Percentiles rank a stretch among this genome's conserved stretches.
Evolutionary conservation across 2,113 vertebrate genomes (phyloP).

Genomic region (cat (Felis catus)): DNA sequence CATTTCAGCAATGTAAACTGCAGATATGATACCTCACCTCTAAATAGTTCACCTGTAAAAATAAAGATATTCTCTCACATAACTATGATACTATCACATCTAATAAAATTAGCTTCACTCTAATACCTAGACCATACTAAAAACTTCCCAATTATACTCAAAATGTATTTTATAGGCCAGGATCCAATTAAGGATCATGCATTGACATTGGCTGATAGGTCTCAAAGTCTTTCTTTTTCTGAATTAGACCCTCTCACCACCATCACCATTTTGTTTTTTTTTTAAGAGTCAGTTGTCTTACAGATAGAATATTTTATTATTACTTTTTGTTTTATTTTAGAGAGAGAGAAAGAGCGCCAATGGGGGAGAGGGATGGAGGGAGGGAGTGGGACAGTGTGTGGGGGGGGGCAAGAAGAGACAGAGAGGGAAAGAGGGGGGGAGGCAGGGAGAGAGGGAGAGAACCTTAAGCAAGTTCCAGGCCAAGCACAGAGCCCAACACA

Average conservation of each 20-base stretch:
- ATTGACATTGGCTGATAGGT: neutral
- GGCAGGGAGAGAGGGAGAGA: too few species aligned
- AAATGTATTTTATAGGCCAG: constrained; percentile 8
- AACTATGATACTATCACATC: neutral
- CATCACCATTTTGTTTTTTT: neutral
- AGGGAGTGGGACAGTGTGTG: too few species aligned
- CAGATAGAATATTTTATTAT: neutral
- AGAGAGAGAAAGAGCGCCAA: too few species aligned
- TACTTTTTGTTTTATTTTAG: too few species aligned
- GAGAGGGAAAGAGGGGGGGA: too few species aligned
- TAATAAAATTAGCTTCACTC: constrained; percentile 16
- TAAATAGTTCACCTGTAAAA: constrained; percentile 31
- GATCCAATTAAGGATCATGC: neutral
- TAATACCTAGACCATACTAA: neutral
- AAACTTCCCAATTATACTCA: neutral
- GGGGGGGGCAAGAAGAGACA: too few species aligned
- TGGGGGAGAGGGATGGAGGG: too few species aligned
- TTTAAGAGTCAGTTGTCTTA: neutral
- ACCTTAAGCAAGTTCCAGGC: too few species aligned
- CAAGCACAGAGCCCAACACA: too few species aligned
- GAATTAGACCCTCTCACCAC: neutral
- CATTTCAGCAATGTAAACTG: constrained; percentile 29
- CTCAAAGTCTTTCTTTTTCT: neutral
- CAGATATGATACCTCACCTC: neutral
- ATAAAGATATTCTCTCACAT: neutral